Evolutionary conservation across 2,797 vertebrate species (phyloP).

Genomic region (Paramormyrops hopkinsi): DNA sequence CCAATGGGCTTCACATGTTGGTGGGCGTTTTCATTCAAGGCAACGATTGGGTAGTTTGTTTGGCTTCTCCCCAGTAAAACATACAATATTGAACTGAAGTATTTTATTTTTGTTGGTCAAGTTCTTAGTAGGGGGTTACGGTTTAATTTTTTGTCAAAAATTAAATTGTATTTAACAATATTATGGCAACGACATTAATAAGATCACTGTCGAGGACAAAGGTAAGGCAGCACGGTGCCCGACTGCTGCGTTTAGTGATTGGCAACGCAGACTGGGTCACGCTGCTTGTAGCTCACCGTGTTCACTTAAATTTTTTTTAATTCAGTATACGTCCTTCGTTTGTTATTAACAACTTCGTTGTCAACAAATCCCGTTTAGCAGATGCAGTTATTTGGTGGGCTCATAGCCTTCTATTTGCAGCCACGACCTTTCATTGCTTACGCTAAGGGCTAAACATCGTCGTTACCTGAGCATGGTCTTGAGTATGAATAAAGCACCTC

Average conservation of each 20-base stretch:
- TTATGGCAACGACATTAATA: conserved; percentile 57
- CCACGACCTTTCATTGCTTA: conserved; percentile 1
- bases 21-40: conserved; percentile 25
- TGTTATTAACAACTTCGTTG: neutral
- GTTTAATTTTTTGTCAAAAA: neutral
- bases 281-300: neutral
- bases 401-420: neutral
- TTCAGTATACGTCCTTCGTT: neutral
- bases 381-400: neutral
- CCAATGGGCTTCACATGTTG: conserved; percentile 34
- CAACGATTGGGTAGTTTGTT: conserved; percentile 25
- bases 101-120: conserved; percentile 9
- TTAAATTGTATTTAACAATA: conserved; percentile 15
- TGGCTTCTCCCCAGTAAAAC: conserved; percentile 30
- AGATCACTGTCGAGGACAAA: conserved; percentile 53
- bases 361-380: neutral
- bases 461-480: neutral
- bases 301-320: neutral
- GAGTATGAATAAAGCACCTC: neutral
- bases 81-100: neutral
- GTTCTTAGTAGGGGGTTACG: conserved; percentile 16
- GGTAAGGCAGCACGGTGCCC: conserved; percentile 43
- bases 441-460: neutral
- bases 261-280: neutral
- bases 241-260: neutral